Base-by-base conservation (phyloP, 2,797 vertebrate genomes). In the Emydoidea blandingii region DNA sequence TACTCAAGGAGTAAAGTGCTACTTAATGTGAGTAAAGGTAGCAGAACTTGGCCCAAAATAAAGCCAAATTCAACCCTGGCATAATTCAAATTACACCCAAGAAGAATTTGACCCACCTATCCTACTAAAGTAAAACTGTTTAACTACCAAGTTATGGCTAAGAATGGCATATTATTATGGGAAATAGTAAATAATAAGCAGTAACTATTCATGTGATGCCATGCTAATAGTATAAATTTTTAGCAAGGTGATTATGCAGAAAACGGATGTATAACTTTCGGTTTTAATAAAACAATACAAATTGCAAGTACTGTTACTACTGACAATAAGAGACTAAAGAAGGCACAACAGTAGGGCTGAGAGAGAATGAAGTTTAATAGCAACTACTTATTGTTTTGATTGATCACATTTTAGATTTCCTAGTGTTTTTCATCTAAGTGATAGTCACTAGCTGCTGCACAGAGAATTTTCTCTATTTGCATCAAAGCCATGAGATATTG, bases 11-110 rank as follows among this genome's bases (percentile, higher is more conserved):
- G 44, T 90, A 96, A 92, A 62, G 9, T 89, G 84, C 7, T 59
- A 6, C 54, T 83, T 23, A 88, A 44, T 89, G 37, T 83, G 88
- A 95, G 57, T 96, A 92, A 92, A 92, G 6, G 23, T 76, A 37
- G 81, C 47, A 44, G 34, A 91, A 68, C 49, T 53, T 90, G 68
- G 37, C 84, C 86, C 59, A 93, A 89, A 59, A 57, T 19, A 84
- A 31, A 81, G 82, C 91, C 57, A 83, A 91, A 87, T 85, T 80
- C 90, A 94, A 41, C 25, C 34, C 59, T 68, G 50, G 4, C 57
- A 79, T 94, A 89, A 10, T 21, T 68, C 34, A 68, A 37, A 89
- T n/a, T 57, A 91, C 87, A 49, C 89, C 88, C 81, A 29, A n/a
- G 65, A 2, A 81, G 16, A 2, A 59, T 92, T 72, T 88, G 81